Base-by-base conservation (phyloP, 2,888 invertebrate species). In the Masnerella sp. region DNA sequence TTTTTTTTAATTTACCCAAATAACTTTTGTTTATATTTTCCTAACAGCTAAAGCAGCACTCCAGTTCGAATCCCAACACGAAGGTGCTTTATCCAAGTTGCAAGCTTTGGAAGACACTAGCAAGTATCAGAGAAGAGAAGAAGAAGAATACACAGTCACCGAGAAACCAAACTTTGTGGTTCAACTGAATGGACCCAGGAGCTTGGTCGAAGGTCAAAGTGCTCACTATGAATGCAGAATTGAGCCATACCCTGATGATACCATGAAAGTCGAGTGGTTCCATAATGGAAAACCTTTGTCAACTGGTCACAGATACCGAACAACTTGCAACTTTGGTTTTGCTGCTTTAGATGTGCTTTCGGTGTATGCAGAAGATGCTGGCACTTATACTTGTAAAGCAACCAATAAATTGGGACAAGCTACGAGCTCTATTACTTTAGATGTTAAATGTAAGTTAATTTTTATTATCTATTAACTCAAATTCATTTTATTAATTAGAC, bases 241-340 rank as follows among this genome's bases (percentile, higher is more conserved):
- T 83, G 96, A 96, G 85, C 97, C 97, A 9, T 96, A 96, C 83
- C 96, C 96, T 1, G 96, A 97, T 88, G 91, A 95, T 3, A 93
- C 93, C 76, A 91, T 97, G 86, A 94, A 95, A 83, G 95, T 96
- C 0, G 96, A 96, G 88, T 97, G 96, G 96, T 94, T 95, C 89
- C 96, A 96, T 83, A 96, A 98, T 87, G 96, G 95, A 45, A 93
- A 96, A 87, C 95, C 96, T 40, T 88, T 96, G 47, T 93, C 93
- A 81, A 94, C 94, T 74, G 96, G 96, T 61, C 97, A 97, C 85
- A 92, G 98, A 74, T 96, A 96, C 90, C 92, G 96, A 83, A 97
- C 97, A 45, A 94, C 96, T 45, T 96, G 95, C 83, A 98, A 99
- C 86, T 99, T 99, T 87, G 99, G 99, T 42, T 98, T 97, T 88